phyloP scores from a whole-genome alignment of 2,888 invertebrate genomes.

The Dasypolia templi region DNA sequence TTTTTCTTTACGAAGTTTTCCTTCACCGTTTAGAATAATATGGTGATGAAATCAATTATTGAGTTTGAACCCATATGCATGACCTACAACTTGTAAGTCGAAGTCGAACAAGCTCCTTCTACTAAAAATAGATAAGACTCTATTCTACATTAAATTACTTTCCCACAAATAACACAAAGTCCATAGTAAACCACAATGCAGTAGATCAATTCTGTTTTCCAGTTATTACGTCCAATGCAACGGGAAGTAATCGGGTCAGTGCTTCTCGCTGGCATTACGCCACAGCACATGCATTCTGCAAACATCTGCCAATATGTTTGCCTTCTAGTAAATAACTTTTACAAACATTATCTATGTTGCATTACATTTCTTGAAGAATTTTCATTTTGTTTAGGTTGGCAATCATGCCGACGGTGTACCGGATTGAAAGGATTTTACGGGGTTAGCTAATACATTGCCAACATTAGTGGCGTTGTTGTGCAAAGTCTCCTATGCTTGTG shows the following conservation, averaged over 20 bases:
- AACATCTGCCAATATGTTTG: slow-evolving; percentile 54
- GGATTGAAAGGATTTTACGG: no score
- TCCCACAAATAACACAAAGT: background rate
- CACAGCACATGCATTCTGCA: slow-evolving; percentile 63
- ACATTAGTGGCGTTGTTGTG: no score
- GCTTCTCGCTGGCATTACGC: slow-evolving; percentile 74
- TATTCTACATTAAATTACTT: background rate
- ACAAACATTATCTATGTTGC: slow-evolving; percentile 5
- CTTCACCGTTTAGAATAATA: background rate
- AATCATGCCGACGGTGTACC: background rate
- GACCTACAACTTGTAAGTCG: background rate
- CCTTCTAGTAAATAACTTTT: slow-evolving; percentile 33
- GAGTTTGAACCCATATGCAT: no score
- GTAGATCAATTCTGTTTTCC: slow-evolving; percentile 57
- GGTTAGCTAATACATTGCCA: background rate
- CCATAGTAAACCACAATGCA: slow-evolving; percentile 30
- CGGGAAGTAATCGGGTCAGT: slow-evolving; percentile 69
- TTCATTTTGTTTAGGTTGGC: background rate
- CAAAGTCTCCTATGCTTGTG: no score
- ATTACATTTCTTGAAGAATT: slow-evolving; percentile 12
- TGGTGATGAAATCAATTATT: background rate
- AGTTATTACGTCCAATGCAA: slow-evolving; percentile 68
- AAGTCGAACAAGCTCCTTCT: background rate
- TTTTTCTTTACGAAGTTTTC: background rate
- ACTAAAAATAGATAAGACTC: background rate